phyloP scores from a whole-genome alignment of 2,113 vertebrate species.

The Shinisaurus crocodilurus region DNA sequence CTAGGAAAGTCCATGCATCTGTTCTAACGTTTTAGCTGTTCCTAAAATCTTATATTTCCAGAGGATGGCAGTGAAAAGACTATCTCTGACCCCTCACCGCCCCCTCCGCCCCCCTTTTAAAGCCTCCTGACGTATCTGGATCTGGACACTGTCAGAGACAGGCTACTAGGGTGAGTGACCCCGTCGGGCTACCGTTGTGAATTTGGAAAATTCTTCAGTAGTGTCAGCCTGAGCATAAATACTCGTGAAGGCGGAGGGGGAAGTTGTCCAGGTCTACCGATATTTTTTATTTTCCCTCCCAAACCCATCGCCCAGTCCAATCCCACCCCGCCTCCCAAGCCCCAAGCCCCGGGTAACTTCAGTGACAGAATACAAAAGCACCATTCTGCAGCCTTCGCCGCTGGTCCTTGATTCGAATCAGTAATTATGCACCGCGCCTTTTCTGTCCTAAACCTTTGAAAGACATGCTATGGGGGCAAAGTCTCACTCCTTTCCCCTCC shows the following conservation, averaged over 20 bases:
- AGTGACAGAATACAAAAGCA: not conserved
- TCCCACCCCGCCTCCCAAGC: not conserved
- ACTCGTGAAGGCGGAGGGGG: not conserved
- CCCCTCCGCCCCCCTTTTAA: not conserved
- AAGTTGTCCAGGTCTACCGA: not conserved
- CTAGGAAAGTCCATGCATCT: not conserved
- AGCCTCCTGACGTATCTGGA: not conserved
- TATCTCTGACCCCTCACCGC: not conserved
- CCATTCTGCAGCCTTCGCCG: too few species aligned
- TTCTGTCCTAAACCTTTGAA: not conserved
- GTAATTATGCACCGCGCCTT: not conserved
- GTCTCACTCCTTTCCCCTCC: not conserved
- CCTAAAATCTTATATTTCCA: not conserved
- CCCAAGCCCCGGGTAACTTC: too few species aligned
- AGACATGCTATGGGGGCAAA: too few species aligned
- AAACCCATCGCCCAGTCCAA: not conserved
- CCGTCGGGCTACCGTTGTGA: not conserved
- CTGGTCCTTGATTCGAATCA: not conserved
- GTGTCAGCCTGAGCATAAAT: not conserved
- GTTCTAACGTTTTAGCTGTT: not conserved
- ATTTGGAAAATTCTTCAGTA: not conserved
- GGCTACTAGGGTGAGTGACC: slow-evolving; percentile 13
- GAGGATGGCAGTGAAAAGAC: not conserved
- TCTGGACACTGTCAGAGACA: slow-evolving; percentile 34
- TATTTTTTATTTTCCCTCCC: not conserved